Evolutionary conservation across 2,113 vertebrate genomes (phyloP).

Genomic region (Hiodon tergisus): DNA sequence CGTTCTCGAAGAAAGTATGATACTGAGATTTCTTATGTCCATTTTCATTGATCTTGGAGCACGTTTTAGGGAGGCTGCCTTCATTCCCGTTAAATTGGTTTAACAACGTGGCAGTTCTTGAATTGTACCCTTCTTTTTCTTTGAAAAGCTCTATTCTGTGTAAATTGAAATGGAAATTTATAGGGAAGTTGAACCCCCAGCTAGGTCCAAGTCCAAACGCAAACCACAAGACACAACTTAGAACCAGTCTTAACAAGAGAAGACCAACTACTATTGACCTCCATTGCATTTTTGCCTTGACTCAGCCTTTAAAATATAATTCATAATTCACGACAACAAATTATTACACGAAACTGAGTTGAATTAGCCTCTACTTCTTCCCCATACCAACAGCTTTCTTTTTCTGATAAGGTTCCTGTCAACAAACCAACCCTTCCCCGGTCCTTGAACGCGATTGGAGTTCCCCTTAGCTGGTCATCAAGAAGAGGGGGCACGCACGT

Average conservation of each 20-base stretch:
- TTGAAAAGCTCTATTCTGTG: conserved; percentile 58
- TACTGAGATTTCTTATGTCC: conserved; percentile 49
- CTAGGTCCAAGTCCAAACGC: conserved; percentile 74
- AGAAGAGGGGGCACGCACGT: accelerated
- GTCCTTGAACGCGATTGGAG: conserved; percentile 47
- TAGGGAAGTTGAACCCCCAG: conserved; percentile 69
- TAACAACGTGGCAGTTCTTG: conserved; percentile 47
- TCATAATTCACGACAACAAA: conserved; percentile 58
- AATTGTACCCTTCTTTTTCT: conserved; percentile 33
- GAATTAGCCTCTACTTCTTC: not conserved
- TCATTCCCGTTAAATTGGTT: conserved; percentile 37
- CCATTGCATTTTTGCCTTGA: conserved; percentile 86
- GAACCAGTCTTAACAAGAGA: conserved; percentile 74
- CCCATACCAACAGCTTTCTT: conserved; percentile 14
- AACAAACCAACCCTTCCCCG: conserved; percentile 50
- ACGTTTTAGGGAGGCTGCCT: conserved; percentile 40
- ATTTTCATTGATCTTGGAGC: conserved; percentile 40
- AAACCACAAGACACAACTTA: conserved; percentile 75
- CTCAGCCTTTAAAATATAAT: conserved; percentile 45
- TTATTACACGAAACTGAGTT: conserved; percentile 13
- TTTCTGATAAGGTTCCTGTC: conserved; percentile 58
- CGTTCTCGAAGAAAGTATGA: conserved; percentile 57
- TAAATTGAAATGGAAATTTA: conserved; percentile 56
- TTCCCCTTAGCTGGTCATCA: not conserved
- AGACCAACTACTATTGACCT: conserved; percentile 85